Percentiles rank a stretch among this genome's conserved stretches.
phyloP scores from a whole-genome alignment of 2,797 vertebrate genomes.

The Rhinatrema bivittatum region DNA sequence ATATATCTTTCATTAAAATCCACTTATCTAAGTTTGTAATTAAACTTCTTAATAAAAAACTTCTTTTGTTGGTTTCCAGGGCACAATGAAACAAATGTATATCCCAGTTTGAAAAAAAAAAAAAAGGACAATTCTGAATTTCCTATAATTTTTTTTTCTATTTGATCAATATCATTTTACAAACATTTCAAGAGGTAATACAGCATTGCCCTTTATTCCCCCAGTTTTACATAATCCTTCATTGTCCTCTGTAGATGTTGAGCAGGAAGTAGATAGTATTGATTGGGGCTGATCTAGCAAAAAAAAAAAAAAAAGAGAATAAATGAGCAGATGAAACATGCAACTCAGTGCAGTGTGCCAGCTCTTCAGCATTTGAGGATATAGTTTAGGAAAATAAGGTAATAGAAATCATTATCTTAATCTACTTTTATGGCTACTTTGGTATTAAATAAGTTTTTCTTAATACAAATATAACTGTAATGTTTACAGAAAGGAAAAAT shows the following conservation, averaged over 20 bases:
- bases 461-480: too few relatives aligned
- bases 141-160: conserved; percentile 1
- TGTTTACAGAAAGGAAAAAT: too few relatives aligned
- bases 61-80: conserved; percentile 42
- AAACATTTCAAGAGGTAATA: background rate
- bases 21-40: conserved; percentile 61
- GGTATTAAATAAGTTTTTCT: too few relatives aligned
- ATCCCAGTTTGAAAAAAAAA: conserved; percentile 22
- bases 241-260: background rate
- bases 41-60: conserved; percentile 61
- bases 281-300: background rate
- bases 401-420: background rate
- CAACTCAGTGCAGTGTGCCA: too few relatives aligned
- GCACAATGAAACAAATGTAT: conserved; percentile 18
- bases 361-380: background rate
- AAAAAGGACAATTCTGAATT: conserved; percentile 15
- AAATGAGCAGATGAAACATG: conserved; percentile 7
- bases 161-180: background rate
- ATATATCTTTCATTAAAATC: conserved; percentile 64
- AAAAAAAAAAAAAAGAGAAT: background rate
- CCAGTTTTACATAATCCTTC: background rate
- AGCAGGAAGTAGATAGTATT: background rate
- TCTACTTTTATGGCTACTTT: too few relatives aligned
- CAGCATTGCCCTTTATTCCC: background rate
- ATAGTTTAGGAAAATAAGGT: background rate